phyloP scores from a whole-genome alignment of 1,140 invertebrate species.

The Anastrepha obliqua region DNA sequence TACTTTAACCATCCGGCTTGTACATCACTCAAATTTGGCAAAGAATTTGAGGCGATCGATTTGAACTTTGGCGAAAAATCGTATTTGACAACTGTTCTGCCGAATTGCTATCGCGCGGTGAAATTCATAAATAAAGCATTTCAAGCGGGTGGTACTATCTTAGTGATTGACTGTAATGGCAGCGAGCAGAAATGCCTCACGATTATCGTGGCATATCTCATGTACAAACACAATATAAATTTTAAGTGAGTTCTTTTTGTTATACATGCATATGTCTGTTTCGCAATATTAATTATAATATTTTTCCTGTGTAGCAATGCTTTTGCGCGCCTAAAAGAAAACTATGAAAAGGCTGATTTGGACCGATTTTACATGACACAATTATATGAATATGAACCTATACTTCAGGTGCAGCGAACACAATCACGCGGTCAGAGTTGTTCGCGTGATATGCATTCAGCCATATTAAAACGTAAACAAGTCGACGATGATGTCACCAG shows the following conservation, averaged over 20 bases:
- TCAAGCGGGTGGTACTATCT: constrained; percentile 55
- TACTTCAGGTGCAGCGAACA: constrained; percentile 60
- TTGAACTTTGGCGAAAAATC: constrained; percentile 62
- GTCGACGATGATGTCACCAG: constrained; percentile 33
- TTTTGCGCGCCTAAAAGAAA: constrained; percentile 60
- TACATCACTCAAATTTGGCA: constrained; percentile 52
- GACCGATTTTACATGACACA: constrained; percentile 61
- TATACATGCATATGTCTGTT: neutral
- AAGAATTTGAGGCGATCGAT: constrained; percentile 60
- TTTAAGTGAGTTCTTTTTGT: constrained; percentile 58
- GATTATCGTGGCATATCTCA: constrained; percentile 60
- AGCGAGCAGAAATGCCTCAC: constrained; percentile 61
- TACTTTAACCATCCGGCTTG: neutral
- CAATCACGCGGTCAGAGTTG: constrained; percentile 60
- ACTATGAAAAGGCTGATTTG: constrained; percentile 60
- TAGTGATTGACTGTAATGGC: constrained; percentile 60
- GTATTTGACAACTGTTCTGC: constrained; percentile 60
- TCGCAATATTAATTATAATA: neutral
- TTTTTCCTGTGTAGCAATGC: constrained; percentile 59
- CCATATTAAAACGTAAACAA: constrained; percentile 60
- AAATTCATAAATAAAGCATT: constrained; percentile 60
- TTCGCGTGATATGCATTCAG: constrained; percentile 58
- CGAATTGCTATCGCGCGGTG: constrained; percentile 62
- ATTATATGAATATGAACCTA: constrained; percentile 62
- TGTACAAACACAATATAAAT: constrained; percentile 62